Conservation (phyloP, 2,113 vertebrate genomes). For the Neolamprologus kungweensis region DNA sequence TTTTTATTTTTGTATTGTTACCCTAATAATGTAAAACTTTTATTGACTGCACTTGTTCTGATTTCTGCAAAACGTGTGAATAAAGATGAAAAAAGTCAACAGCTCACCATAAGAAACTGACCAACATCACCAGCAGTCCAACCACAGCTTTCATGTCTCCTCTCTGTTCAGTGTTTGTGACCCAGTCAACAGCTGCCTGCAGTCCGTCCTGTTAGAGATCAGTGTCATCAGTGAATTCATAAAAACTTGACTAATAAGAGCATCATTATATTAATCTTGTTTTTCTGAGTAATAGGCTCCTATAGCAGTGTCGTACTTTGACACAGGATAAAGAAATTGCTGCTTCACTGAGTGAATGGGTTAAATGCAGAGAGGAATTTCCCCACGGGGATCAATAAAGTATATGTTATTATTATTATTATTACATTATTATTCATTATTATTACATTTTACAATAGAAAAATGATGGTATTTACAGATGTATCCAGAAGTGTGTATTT, state of each 20-base stretch:
- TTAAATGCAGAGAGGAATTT: background rate
- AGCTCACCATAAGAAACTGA: background rate
- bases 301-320: background rate
- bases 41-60: background rate
- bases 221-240: background rate
- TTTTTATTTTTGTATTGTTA: background rate
- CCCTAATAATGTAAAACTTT: background rate
- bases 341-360: background rate
- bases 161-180: background rate
- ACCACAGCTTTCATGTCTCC: background rate
- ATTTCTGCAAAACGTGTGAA: background rate
- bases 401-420: rapidly evolving
- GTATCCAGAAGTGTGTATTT: background rate
- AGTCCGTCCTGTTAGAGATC: rapidly evolving
- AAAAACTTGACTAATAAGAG: background rate
- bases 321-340: background rate
- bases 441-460: background rate
- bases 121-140: background rate
- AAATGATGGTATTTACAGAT: background rate
- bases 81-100: background rate
- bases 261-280: background rate
- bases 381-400: background rate
- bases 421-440: background rate
- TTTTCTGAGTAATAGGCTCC: background rate
- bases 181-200: background rate